phyloP scores from a whole-genome alignment of 2,113 vertebrate genomes.

The Hemiprocne comata region DNA sequence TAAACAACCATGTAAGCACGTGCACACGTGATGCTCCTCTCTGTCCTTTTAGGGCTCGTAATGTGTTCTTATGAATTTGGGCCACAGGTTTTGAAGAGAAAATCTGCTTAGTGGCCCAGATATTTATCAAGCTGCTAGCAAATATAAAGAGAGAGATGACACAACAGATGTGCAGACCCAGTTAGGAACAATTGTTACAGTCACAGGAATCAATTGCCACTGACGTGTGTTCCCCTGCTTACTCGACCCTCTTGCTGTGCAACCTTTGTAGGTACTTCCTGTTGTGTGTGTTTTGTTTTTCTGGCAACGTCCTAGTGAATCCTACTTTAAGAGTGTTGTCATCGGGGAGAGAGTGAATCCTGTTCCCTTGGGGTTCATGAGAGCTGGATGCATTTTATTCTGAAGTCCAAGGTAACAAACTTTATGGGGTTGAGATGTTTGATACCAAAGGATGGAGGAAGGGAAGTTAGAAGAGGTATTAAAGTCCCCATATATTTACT shows the following conservation, averaged over 20 bases:
- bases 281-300: neutral
- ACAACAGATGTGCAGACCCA: neutral
- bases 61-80: constrained; percentile 21
- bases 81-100: constrained; percentile 33
- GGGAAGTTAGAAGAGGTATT: neutral
- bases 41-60: neutral
- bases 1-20: neutral
- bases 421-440: neutral
- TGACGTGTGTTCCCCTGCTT: neutral
- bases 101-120: constrained; percentile 63
- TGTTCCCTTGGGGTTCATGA: neutral
- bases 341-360: neutral
- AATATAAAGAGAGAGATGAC: neutral
- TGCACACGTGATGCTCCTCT: neutral
- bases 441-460: neutral
- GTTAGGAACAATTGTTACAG: neutral
- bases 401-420: neutral
- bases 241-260: neutral
- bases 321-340: neutral
- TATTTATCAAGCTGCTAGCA: constrained; percentile 25
- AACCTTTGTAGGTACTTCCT: neutral
- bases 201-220: neutral
- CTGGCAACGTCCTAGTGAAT: neutral
- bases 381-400: neutral
- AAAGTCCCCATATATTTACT: neutral